Evolutionary conservation across 2,113 vertebrate species (phyloP).

Genomic region (Stercorarius parasiticus): DNA sequence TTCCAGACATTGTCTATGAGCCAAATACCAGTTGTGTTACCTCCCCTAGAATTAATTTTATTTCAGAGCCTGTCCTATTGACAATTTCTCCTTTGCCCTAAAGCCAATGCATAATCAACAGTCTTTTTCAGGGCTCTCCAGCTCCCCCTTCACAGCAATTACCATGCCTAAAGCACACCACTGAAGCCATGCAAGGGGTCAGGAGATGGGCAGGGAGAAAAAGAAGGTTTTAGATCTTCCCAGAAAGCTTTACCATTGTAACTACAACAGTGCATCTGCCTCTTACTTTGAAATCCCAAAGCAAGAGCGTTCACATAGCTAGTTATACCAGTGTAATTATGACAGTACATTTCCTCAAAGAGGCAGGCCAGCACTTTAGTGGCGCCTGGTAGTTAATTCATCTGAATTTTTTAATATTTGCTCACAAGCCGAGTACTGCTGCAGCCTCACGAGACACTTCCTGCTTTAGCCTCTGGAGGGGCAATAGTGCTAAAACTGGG

Average conservation of each 20-base stretch:
- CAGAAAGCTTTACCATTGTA: background rate
- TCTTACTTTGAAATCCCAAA: background rate
- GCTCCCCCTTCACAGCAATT: background rate
- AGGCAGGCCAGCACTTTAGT: background rate
- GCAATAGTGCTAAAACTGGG: background rate
- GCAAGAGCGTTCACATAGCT: background rate
- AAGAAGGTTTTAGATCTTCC: background rate
- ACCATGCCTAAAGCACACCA: background rate
- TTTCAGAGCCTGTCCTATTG: background rate
- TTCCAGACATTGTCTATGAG: background rate
- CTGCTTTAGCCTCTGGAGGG: background rate
- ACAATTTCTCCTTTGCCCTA: background rate
- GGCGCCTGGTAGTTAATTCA: background rate
- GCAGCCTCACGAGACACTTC: background rate
- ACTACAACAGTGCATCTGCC: background rate
- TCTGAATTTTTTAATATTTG: background rate
- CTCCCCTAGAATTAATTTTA: background rate
- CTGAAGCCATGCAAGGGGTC: background rate
- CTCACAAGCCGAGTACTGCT: background rate
- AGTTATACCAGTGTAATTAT: background rate
- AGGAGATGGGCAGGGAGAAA: background rate
- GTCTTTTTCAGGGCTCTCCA: background rate
- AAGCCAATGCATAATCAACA: background rate
- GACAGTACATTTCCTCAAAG: background rate
- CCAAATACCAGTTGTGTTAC: background rate